These are phyloP conservation scores for Glossophaga mutica DNA, from an alignment of 2,797 vertebrate genomes.

Conservation along the genomic window DNA sequence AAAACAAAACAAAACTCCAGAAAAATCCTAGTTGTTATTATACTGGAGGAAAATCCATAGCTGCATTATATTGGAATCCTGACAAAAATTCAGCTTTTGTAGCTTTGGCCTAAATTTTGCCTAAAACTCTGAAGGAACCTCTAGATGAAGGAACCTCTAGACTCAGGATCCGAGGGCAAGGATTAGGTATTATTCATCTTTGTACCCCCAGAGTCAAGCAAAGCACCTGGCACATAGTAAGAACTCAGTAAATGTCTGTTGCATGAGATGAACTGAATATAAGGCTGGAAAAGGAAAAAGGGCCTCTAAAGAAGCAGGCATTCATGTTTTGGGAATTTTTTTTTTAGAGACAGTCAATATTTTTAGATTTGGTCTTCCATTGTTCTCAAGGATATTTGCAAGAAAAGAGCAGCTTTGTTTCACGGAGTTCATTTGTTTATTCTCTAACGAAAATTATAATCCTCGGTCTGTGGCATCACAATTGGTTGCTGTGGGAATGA, in stretches of 20 bases:
- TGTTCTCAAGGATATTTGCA: conserved; percentile 23
- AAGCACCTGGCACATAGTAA: background rate
- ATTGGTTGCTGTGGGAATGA: conserved; percentile 47
- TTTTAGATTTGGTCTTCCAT: conserved; percentile 36
- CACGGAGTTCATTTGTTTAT: conserved; percentile 12
- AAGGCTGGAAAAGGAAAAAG: background rate
- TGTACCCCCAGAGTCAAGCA: background rate
- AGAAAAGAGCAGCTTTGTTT: conserved; percentile 44
- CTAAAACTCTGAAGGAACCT: background rate
- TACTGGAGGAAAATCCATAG: background rate
- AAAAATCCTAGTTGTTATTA: background rate
- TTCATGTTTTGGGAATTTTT: rapidly evolving
- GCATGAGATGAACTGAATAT: background rate
- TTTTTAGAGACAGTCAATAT: background rate
- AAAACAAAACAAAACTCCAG: background rate
- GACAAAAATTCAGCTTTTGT: conserved; percentile 1
- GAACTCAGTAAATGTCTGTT: background rate
- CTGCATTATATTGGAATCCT: background rate
- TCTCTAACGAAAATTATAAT: conserved; percentile 55
- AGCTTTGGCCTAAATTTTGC: background rate
- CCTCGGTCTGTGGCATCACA: background rate
- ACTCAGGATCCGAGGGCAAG: background rate
- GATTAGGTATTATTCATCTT: background rate
- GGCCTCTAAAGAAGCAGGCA: background rate
- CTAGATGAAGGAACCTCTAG: background rate